A percentile compares a stretch with the other conserved stretches of the same genome.
These are phyloP conservation scores for Coptodon bakossiorum DNA, from an alignment of 2,113 vertebrate genomes.

Conservation along the genomic window DNA sequence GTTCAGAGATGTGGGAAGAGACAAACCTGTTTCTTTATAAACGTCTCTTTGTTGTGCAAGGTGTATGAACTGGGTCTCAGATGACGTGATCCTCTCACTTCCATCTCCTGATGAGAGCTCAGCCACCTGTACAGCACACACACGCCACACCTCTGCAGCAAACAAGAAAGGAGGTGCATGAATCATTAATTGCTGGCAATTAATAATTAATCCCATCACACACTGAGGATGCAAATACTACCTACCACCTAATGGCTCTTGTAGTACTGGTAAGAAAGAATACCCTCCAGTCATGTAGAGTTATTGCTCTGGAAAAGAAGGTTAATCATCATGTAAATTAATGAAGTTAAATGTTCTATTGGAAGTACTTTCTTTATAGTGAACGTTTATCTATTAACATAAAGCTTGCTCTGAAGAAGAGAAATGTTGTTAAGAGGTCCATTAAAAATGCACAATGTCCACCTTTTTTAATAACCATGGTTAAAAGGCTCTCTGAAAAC, in stretches of 20 bases:
- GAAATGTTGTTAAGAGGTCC: background rate
- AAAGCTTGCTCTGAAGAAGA: background rate
- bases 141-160: background rate
- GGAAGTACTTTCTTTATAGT: background rate
- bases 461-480: background rate
- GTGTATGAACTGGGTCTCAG: background rate
- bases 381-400: background rate
- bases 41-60: background rate
- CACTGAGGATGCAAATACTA: slow-evolving; percentile 6
- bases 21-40: slow-evolving; percentile 6
- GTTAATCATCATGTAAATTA: background rate
- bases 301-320: background rate
- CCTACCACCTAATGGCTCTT: background rate
- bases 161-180: slow-evolving; percentile 27
- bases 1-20: background rate
- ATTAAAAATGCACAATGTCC: background rate
- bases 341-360: background rate
- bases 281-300: background rate
- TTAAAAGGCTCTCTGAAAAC: background rate
- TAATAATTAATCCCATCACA: slow-evolving; percentile 40
- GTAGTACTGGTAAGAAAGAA: background rate
- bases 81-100: background rate
- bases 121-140: slow-evolving; percentile 19
- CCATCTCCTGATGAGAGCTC: background rate
- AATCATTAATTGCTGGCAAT: slow-evolving; percentile 63